phyloP scores from a whole-genome alignment of 2,797 vertebrate genomes.

The Arnoldichthys spilopterus region DNA sequence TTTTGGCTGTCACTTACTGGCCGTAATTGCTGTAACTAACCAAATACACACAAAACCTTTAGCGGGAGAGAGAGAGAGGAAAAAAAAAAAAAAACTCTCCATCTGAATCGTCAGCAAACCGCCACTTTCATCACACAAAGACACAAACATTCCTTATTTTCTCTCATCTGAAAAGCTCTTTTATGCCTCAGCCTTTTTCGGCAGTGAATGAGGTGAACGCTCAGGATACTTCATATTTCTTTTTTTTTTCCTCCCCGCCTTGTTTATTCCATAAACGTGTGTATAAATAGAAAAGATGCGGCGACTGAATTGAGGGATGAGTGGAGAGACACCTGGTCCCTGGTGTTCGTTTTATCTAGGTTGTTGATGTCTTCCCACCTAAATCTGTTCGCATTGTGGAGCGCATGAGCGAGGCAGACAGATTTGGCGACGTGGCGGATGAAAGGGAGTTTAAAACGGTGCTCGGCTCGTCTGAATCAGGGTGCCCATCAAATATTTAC shows the following conservation, averaged over 20 bases:
- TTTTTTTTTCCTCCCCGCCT: constrained; percentile 63
- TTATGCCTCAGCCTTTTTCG: constrained; percentile 75
- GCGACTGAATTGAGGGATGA: constrained; percentile 40
- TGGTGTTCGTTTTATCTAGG: constrained; percentile 41
- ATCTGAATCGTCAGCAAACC: constrained; percentile 91
- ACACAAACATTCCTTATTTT: constrained; percentile 91
- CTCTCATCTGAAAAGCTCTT: constrained; percentile 90
- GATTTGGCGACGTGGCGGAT: constrained; percentile 52
- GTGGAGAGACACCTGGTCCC: constrained; percentile 57
- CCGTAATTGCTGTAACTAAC: constrained; percentile 99
- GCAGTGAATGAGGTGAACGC: constrained; percentile 69
- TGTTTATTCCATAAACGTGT: constrained; percentile 58
- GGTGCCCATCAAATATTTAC: constrained; percentile 65
- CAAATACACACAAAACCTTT: constrained; percentile 89
- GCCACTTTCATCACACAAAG: constrained; percentile 95
- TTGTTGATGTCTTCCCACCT: constrained; percentile 58
- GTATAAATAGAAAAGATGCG: constrained; percentile 60
- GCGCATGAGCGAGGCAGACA: constrained; percentile 34
- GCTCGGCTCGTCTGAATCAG: constrained; percentile 60
- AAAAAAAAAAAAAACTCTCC: constrained; percentile 86
- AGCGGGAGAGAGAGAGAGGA: constrained; percentile 40
- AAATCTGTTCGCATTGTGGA: constrained; percentile 49
- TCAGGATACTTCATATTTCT: constrained; percentile 74
- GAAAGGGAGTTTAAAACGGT: constrained; percentile 60
- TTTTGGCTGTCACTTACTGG: constrained; percentile 99